Conservation (phyloP, 2,797 vertebrate genomes). For the Anguilla pacifica region DNA sequence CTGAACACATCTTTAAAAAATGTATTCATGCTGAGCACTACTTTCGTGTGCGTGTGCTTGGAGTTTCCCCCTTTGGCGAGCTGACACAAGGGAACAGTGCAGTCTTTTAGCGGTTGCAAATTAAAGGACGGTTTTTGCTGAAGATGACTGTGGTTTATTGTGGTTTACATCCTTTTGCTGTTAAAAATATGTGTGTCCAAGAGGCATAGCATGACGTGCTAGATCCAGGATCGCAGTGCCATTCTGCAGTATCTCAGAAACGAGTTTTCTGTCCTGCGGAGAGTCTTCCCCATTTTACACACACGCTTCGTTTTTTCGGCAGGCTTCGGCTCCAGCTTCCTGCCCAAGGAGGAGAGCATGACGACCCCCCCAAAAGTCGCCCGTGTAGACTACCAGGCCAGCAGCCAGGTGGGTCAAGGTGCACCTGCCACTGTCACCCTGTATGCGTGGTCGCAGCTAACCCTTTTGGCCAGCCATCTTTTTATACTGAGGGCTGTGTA, state of each 20-base stretch:
- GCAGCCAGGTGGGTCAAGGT: conserved; percentile 77
- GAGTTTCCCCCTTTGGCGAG: not conserved
- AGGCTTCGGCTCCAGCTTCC: conserved; percentile 96
- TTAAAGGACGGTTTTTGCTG: not conserved
- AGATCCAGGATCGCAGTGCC: not conserved
- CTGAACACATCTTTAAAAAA: not conserved
- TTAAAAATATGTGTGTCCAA: not conserved
- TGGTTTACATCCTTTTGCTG: not conserved
- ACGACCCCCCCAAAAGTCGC: conserved; percentile 78
- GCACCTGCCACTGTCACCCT: not conserved
- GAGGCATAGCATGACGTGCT: not conserved
- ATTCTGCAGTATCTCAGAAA: not conserved
- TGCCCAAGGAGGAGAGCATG: conserved; percentile 91
- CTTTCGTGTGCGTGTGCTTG: not conserved
- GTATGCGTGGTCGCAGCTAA: not conserved
- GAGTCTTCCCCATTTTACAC: not conserved
- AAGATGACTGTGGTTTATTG: not conserved
- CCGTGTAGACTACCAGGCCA: conserved; percentile 82
- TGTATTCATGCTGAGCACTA: not conserved
- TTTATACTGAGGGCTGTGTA: not conserved
- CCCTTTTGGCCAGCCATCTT: not conserved
- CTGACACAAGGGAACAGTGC: no score
- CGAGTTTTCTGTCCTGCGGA: not conserved
- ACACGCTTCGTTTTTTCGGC: conserved; percentile 31
- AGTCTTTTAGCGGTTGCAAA: not conserved